phyloP scores from a whole-genome alignment of 2,113 vertebrate species.

The Melanerpes aurifrons region DNA sequence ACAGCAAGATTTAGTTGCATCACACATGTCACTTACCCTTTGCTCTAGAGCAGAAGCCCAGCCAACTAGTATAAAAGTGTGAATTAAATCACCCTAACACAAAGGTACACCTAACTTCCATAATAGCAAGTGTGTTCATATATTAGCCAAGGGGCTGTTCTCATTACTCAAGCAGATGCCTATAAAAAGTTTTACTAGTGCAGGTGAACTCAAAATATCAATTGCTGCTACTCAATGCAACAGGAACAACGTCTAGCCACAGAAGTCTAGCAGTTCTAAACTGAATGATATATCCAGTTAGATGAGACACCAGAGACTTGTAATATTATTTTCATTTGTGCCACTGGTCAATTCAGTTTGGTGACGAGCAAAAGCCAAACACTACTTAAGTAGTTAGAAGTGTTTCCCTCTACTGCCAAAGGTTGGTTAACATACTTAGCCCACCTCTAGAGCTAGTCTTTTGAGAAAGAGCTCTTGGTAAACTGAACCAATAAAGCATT shows the following conservation, averaged over 20 bases:
- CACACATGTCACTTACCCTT: not conserved
- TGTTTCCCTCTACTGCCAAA: not conserved
- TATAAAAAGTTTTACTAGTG: not conserved
- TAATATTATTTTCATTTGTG: not conserved
- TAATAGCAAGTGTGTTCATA: not conserved
- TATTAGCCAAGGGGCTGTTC: not conserved
- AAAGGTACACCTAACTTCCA: conserved; percentile 14
- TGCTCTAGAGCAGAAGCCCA: conserved; percentile 1
- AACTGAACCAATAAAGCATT: not conserved
- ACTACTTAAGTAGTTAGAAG: not conserved
- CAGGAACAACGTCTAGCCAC: not conserved
- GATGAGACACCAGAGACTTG: not conserved
- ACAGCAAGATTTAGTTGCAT: conserved; percentile 1
- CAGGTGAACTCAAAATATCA: not conserved
- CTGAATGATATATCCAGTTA: not conserved
- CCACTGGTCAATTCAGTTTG: not conserved
- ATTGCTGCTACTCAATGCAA: not conserved
- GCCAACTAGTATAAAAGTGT: not conserved
- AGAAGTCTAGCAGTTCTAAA: not conserved
- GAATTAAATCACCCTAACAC: conserved; percentile 8
- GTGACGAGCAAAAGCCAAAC: not conserved
- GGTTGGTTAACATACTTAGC: not conserved
- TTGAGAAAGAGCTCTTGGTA: not conserved
- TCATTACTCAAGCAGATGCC: not conserved
- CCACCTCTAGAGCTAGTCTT: not conserved